phyloP scores from a whole-genome alignment of 2,113 vertebrate genomes.

The Oreochromis niloticus region DNA sequence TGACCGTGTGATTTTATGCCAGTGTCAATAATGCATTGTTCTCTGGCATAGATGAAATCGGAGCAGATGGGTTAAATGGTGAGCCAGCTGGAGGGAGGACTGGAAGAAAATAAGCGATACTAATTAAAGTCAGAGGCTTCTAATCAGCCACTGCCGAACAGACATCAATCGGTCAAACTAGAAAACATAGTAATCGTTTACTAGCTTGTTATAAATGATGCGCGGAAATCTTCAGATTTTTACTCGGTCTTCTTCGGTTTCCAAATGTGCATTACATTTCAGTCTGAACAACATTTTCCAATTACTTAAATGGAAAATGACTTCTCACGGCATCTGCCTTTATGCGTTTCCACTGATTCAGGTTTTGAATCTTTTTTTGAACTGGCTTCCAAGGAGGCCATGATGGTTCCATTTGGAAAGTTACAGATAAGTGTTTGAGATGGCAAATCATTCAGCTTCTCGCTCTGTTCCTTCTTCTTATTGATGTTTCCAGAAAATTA shows the following conservation, averaged over 20 bases:
- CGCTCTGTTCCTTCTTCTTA: not conserved
- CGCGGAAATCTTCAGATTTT: slow-evolving; percentile 6
- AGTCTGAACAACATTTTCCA: slow-evolving; percentile 38
- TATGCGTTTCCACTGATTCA: slow-evolving; percentile 19
- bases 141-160: not conserved
- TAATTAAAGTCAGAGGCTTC: slow-evolving; percentile 32
- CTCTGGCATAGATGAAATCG: not conserved
- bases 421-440: slow-evolving; percentile 14
- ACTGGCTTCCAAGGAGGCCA: not conserved
- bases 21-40: not conserved
- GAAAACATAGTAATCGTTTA: not conserved
- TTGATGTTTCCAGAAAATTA: slow-evolving; percentile 5
- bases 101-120: not conserved
- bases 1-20: not conserved
- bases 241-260: not conserved
- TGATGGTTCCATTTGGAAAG: slow-evolving; percentile 42
- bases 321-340: slow-evolving; percentile 37
- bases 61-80: not conserved
- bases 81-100: not conserved
- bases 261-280: slow-evolving; percentile 23
- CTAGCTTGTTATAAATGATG: slow-evolving; percentile 26
- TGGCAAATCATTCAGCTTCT: slow-evolving; percentile 23
- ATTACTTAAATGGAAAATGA: slow-evolving; percentile 37
- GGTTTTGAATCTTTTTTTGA: not conserved
- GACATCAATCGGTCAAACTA: not conserved